phyloP scores from a whole-genome alignment of 2,888 invertebrate species.

The Melangyna quadrimaculata region DNA sequence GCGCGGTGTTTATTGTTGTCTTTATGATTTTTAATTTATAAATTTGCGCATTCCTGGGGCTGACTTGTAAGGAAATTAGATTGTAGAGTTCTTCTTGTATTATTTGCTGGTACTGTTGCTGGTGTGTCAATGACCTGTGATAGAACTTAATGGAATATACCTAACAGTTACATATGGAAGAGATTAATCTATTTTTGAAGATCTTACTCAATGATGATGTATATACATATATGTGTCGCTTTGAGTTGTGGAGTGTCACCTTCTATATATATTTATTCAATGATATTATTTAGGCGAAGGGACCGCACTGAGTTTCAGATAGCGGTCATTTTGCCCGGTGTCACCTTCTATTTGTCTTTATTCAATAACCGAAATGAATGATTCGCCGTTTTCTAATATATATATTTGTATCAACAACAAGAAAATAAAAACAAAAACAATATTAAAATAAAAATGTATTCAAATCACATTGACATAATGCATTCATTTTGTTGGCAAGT shows the following conservation, averaged over 20 bases:
- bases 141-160: neutral
- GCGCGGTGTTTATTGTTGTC: conserved; percentile 49
- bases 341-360: no score
- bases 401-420: neutral
- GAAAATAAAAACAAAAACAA: neutral
- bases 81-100: neutral
- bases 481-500: no score
- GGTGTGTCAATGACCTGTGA: conserved; percentile 6
- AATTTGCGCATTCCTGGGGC: conserved; percentile 50
- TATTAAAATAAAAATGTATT: no score
- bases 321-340: no score
- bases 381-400: neutral
- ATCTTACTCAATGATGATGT: neutral
- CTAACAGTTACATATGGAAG: neutral
- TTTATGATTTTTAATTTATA: conserved; percentile 66
- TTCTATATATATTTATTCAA: no score
- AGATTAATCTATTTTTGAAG: neutral
- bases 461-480: no score
- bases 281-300: no score
- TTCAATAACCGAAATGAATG: conserved; percentile 38
- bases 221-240: no score
- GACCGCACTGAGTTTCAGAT: no score
- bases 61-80: conserved; percentile 28
- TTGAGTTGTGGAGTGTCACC: no score
- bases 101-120: neutral